Evolutionary conservation across 2,888 invertebrate species (phyloP), one percentile per base, ranked within the genome.

Genomic region (Melipona bicolor): DNA sequence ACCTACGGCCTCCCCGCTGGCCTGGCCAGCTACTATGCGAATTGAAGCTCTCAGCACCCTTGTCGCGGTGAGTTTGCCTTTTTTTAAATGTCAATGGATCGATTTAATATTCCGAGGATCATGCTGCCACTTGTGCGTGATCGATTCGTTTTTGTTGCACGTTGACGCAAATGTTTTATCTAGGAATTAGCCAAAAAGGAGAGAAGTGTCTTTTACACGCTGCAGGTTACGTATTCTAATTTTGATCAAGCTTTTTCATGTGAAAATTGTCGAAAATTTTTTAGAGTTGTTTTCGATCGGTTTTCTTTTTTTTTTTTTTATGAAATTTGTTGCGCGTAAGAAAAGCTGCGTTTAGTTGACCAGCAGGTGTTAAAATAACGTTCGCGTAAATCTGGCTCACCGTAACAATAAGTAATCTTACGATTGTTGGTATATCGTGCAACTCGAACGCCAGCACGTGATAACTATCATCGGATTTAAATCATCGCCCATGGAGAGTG

Each of bases 21-120:
- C 95, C 95, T 95, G 95, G 95, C 96, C 95, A 96, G 96, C 96
- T 96, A 97, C 97, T 97, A 97, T 97, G 97, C 97, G 96, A 96
- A 97, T 97, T 96, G 96, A 96, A 96, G 96, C 96, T 95, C 95
- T 96, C 95, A 95, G 96, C 96, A 96, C 96, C 96, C 96, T 97
- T 96, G 96, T 97, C 96, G 97, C 97, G 97, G 97, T 97, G 94
- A 96, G 96, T 88, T 11, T 17, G 13, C 24, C 61, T 2, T 19
- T 52, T 6, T 0, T 52, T 21, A 19, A 61, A 27, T 11, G 9
- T 11, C 61, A 19, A 64, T 32, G 4, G 32, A 32, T 64, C 21
- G 21, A 36, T 64, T 32, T 11, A 19, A 19, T 19, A 21, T 62
- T 64, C 43, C 5, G 32, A 64, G 2, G 0, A 21, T 32, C 11